phyloP scores from a whole-genome alignment of 2,888 invertebrate genomes.

The Callyntrura sp. region DNA sequence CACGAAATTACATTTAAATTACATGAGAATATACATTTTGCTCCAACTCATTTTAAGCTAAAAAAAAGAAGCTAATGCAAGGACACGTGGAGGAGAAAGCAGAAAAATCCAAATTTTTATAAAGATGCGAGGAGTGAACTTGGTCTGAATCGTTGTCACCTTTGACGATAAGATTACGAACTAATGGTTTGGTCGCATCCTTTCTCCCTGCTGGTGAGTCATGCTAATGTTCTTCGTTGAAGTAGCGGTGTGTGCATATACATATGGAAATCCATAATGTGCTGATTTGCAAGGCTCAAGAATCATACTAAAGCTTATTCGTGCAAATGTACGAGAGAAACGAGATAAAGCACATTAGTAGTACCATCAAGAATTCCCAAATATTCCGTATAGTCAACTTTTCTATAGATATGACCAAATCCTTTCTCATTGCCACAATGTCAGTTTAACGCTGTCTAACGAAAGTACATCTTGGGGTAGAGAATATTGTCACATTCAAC shows the following conservation, averaged over 20 bases:
- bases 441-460: background rate
- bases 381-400: background rate
- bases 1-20: too few species aligned
- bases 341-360: constrained; percentile 32
- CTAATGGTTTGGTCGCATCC: constrained; percentile 9
- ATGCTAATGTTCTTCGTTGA: background rate
- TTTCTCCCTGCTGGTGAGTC: background rate
- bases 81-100: background rate
- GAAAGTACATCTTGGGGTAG: background rate
- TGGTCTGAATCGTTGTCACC: constrained; percentile 12
- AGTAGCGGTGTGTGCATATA: background rate
- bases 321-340: constrained; percentile 4
- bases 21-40: too few species aligned
- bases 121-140: background rate
- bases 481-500: background rate
- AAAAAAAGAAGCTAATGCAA: background rate
- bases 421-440: constrained; percentile 30
- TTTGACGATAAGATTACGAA: constrained; percentile 31
- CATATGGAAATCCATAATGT: background rate
- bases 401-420: background rate
- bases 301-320: constrained; percentile 5
- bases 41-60: background rate
- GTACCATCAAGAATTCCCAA: background rate
- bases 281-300: constrained; percentile 9
- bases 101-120: constrained; percentile 30